A percentile compares a stretch with the other conserved stretches of the same genome.
These are phyloP conservation scores for Peromyscus melanophrys DNA, from an alignment of 2,797 vertebrate species.

Conservation along the genomic window DNA sequence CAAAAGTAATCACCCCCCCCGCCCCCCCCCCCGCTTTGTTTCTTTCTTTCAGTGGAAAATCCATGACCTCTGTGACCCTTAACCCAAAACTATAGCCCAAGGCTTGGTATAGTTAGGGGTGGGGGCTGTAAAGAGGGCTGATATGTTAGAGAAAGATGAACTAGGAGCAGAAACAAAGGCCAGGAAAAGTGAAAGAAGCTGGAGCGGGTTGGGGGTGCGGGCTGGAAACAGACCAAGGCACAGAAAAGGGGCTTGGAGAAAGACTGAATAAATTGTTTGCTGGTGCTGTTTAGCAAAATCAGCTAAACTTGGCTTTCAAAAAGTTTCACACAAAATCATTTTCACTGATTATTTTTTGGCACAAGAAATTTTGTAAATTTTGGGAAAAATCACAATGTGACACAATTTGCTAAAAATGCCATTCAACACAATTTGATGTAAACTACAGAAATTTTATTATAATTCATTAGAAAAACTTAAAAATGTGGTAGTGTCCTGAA, in stretches of 20 bases:
- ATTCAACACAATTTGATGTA: slow-evolving; percentile 82
- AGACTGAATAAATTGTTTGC: slow-evolving; percentile 83
- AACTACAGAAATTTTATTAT: slow-evolving; percentile 83
- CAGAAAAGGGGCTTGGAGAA: slow-evolving; percentile 80
- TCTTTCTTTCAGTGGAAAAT: slow-evolving; percentile 48
- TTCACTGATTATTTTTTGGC: slow-evolving; percentile 78
- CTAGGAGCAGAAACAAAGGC: slow-evolving; percentile 70
- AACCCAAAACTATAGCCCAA: slow-evolving; percentile 73
- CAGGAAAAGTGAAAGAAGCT: slow-evolving; percentile 76
- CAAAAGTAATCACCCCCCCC: slow-evolving; percentile 12
- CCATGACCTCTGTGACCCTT: slow-evolving; percentile 70
- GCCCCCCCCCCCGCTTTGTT: not conserved
- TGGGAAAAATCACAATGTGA: slow-evolving; percentile 84
- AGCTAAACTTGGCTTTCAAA: slow-evolving; percentile 83
- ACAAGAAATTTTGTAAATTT: slow-evolving; percentile 84
- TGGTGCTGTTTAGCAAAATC: slow-evolving; percentile 79
- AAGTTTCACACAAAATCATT: slow-evolving; percentile 86
- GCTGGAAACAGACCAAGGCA: slow-evolving; percentile 73
- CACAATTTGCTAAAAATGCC: slow-evolving; percentile 85
- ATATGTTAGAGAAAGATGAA: slow-evolving; percentile 69
- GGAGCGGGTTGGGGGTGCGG: not conserved
- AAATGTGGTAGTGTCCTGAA: slow-evolving; percentile 59
- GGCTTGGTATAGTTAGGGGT: slow-evolving; percentile 62
- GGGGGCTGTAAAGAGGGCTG: slow-evolving; percentile 33
- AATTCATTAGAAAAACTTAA: slow-evolving; percentile 78